These are phyloP conservation scores for Gallinago solitaria DNA, from an alignment of 2,797 vertebrate species.

Conservation along the genomic window DNA sequence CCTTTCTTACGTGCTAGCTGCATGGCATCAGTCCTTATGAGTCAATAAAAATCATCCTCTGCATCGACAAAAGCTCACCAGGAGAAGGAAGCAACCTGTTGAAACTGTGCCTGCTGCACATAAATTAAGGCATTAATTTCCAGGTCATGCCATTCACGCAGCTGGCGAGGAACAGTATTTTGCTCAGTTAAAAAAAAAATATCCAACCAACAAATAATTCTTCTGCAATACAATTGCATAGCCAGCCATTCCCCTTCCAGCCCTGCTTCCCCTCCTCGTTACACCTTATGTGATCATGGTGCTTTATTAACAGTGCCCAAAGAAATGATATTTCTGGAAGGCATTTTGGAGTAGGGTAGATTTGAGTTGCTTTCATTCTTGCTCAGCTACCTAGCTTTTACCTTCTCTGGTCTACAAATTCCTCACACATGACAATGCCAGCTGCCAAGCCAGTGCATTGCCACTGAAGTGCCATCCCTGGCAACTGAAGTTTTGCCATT, in stretches of 20 bases:
- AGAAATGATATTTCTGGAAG: neutral
- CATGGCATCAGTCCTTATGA: neutral
- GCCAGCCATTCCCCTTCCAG: neutral
- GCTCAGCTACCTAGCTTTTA: neutral
- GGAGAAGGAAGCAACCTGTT: neutral
- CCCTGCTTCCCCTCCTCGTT: neutral
- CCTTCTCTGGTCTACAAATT: neutral
- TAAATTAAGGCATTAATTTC: neutral
- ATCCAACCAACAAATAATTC: neutral
- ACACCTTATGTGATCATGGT: neutral
- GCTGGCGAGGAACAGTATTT: neutral
- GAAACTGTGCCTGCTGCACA: neutral
- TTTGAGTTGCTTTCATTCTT: neutral
- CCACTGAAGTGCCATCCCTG: neutral
- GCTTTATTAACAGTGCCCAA: neutral
- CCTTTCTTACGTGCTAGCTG: neutral
- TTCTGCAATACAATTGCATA: neutral
- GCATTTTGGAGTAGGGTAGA: neutral
- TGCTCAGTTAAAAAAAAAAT: neutral
- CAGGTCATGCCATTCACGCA: neutral
- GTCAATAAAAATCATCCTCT: neutral
- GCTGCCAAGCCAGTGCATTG: neutral
- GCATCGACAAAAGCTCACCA: neutral
- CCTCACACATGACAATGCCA: neutral
- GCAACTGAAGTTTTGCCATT: conserved; percentile 7